Base-by-base conservation (phyloP, 92 coral and sea anemone genomes). In the Epizoanthus stellaris region DNA sequence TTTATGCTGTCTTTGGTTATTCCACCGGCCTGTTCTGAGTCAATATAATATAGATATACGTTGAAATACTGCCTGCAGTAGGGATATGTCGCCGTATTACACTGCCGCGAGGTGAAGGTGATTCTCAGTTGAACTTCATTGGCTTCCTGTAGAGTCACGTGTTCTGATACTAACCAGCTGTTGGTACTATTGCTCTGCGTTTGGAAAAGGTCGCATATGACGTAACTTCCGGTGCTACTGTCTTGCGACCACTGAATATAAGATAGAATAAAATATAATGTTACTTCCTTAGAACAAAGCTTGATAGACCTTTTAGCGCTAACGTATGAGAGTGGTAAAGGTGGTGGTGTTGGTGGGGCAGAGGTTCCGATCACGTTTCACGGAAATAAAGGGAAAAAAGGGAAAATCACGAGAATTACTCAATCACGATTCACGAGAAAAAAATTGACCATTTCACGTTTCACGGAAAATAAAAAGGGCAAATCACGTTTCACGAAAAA, bases 101-200 rank as follows among this genome's bases (percentile, higher is more conserved):
- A 94, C 62, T 85, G 73, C 30, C 93, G 79, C 13, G 88, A 86
- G 0, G 89, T 90, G 77, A 92, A 94, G 6, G 86, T 80, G 3
- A 94, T 45, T 4, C 87, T 70, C 34, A 94, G 17, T 2, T 82
- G 59, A 40, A 90, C 87, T 63, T 81, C 88, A 38, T 81, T 89
- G 12, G 98, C 89, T 61, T 69, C 86, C 67, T 88, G 88, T 47
- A 76, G 3, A 16, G 60, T 63, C 16, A 94, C 73, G 82, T 73
- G 86, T 61, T 94, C 98, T 13, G 95, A 94, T 58, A 94, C 82
- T 54, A 89, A 74, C 98, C 98, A 94, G 73, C 92, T 94, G 89
- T 94, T 70, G 0, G 98, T 94, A 16, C 77, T 73, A 61, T 89
- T 87, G 45, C 77, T 82, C 57, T 62, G 42, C 6, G 98, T 90